Base-by-base conservation (phyloP, 2,888 invertebrate genomes). In the Diarsia brunnea region DNA sequence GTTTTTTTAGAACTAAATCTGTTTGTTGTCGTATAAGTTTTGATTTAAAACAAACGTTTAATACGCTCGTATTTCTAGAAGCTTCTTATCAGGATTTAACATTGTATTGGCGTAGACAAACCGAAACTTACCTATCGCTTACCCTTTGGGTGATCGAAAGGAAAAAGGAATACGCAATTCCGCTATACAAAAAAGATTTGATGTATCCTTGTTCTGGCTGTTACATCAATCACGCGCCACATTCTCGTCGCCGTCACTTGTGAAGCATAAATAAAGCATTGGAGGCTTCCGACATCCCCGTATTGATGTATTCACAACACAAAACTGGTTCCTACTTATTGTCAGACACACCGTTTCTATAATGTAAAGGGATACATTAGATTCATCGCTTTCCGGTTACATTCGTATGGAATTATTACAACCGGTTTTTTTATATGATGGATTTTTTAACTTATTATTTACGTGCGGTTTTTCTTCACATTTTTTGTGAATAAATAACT, bases 241-340 rank as follows among this genome's bases (percentile, higher is more conserved):
- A 92, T 93, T 93, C 90, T 91, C 90, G 89, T 89, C 90, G 90
- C 89, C 91, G 92, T 92, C 92, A 92, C 92, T 94, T 91, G 89
- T 89, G 91, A 91, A 88, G 91, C 92, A 93, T 94, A 93, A 94
- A 94, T 94, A 94, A 93, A 92, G 92, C 90, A 93, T 92, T 91
- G 93, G 93, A 90, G 88, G 91, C 89, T 92, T 93, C 92, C 94
- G 92, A 92, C 93, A 89, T 91, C 89, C 84, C 88, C 87, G 88
- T 91, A 94, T 94, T 94, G 94, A 94, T 93, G 93, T 94, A 94
- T 94, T 94, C 92, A 92, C 89, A 91, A 89, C 89, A 89, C 89
- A 90, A 90, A 92, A 92, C 91, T 88, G 90, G 89, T 91, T 90
- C 87, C 88, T 90, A 89, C 91, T 92, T 92, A 92, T 93, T 92